A percentile compares a stretch with the other conserved stretches of the same genome.
phyloP scores from a whole-genome alignment of 2,113 vertebrate species.

The Athene cunicularia region DNA sequence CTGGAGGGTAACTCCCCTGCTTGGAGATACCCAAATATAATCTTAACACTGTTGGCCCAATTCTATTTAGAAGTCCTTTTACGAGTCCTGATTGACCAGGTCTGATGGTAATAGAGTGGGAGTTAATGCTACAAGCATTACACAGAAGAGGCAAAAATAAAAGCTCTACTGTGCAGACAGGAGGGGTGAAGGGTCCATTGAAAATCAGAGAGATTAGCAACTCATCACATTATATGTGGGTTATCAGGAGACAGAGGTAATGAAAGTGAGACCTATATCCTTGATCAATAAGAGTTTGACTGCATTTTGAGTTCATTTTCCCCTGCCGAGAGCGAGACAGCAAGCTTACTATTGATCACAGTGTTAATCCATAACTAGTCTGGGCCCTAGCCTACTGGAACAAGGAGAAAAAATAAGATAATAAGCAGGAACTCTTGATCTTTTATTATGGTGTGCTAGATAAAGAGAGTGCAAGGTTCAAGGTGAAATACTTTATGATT shows the following conservation, averaged over 20 bases:
- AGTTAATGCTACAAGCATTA: slow-evolving; percentile 69
- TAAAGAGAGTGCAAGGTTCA: slow-evolving; percentile 79
- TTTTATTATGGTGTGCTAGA: slow-evolving; percentile 84
- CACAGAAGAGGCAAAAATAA: slow-evolving; percentile 74
- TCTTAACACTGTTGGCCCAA: neutral
- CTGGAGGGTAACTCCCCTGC: neutral
- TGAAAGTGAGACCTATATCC: slow-evolving; percentile 90
- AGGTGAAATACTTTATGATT: slow-evolving; percentile 75
- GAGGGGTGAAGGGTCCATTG: slow-evolving; percentile 86
- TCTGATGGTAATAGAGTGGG: slow-evolving; percentile 70
- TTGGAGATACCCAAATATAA: neutral
- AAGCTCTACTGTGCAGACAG: slow-evolving; percentile 70
- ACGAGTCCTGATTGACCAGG: slow-evolving; percentile 72
- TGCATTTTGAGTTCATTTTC: slow-evolving; percentile 98
- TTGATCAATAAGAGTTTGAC: slow-evolving; percentile 97
- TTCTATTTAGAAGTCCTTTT: slow-evolving; percentile 57
- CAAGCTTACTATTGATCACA: slow-evolving; percentile 94
- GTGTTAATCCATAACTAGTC: slow-evolving; percentile 97
- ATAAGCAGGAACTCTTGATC: slow-evolving; percentile 89
- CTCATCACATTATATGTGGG: slow-evolving; percentile 96
- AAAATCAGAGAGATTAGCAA: slow-evolving; percentile 95
- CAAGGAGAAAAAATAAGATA: slow-evolving; percentile 87
- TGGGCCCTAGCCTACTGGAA: slow-evolving; percentile 86
- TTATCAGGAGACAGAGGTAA: slow-evolving; percentile 92
- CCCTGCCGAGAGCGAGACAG: slow-evolving; percentile 87